A percentile compares a stretch with the other conserved stretches of the same genome.
Conservation (phyloP, 2,888 invertebrate species). For the Caenorhabditis japonica region DNA sequence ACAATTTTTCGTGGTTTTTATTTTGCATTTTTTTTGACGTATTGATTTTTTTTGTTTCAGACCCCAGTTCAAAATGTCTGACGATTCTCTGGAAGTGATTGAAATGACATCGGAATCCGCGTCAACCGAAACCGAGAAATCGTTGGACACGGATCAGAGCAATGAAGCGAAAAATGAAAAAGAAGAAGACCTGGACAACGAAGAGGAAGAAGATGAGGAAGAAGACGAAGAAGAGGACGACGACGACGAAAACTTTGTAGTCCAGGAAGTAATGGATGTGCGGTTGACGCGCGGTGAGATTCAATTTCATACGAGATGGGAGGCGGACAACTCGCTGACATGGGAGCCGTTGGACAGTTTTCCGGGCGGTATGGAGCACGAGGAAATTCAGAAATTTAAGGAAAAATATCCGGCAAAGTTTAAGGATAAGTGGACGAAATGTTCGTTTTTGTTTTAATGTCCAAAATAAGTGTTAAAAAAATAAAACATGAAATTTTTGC, state of each 20-base stretch:
- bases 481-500: neutral
- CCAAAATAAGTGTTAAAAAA: slow-evolving; percentile 1
- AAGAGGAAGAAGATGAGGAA: slow-evolving; percentile 13
- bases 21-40: too few relatives aligned
- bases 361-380: neutral
- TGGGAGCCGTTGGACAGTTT: slow-evolving; percentile 28
- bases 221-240: slow-evolving; percentile 17
- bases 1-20: too few relatives aligned
- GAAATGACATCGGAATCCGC: too few relatives aligned
- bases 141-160: neutral
- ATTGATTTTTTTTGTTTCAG: too few relatives aligned
- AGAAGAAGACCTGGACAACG: slow-evolving; percentile 2
- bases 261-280: slow-evolving; percentile 2
- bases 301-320: neutral
- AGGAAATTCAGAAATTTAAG: slow-evolving; percentile 1
- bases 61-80: too few relatives aligned
- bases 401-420: neutral
- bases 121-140: too few relatives aligned
- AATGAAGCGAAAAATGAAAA: neutral
- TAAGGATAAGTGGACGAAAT: neutral
- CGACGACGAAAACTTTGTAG: neutral
- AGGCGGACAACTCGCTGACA: slow-evolving; percentile 5
- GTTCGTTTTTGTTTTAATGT: too few relatives aligned
- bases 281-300: neutral
- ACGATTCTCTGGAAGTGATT: too few relatives aligned